Conservation (phyloP, 2,113 vertebrate species). For the Ardeotis arabs region DNA sequence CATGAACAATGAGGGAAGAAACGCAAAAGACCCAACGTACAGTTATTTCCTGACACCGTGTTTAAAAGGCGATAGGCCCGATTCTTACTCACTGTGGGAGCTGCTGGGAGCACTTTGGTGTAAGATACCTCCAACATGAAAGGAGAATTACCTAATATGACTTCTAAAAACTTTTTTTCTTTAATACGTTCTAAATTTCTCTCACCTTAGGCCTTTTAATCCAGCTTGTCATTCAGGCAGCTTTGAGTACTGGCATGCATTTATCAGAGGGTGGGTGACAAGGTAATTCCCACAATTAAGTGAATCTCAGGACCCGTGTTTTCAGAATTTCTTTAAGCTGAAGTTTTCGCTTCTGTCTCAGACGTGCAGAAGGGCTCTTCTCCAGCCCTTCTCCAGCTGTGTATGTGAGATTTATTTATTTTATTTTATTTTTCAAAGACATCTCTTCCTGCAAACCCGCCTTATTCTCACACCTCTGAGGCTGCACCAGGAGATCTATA, state of each 20-base stretch:
- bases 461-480: neutral
- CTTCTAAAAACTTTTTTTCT: neutral
- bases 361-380: neutral
- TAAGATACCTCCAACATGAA: neutral
- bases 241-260: neutral
- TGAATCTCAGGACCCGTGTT: neutral
- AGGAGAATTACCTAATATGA: neutral
- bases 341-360: neutral
- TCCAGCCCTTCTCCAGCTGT: neutral
- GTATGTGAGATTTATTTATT: neutral
- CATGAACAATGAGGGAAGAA: constrained; percentile 47
- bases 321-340: neutral
- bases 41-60: constrained; percentile 9
- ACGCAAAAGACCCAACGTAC: neutral
- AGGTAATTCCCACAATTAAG: neutral
- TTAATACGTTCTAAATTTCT: neutral
- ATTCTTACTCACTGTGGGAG: neutral
- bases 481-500: neutral
- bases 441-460: neutral
- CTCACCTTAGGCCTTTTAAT: neutral
- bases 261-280: neutral
- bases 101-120: neutral
- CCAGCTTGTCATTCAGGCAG: neutral
- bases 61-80: neutral
- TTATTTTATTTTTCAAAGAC: neutral